Evolutionary conservation across 1,140 invertebrate genomes (phyloP), one percentile per base, ranked within the genome.

Genomic region (Metaphire vulgaris): DNA sequence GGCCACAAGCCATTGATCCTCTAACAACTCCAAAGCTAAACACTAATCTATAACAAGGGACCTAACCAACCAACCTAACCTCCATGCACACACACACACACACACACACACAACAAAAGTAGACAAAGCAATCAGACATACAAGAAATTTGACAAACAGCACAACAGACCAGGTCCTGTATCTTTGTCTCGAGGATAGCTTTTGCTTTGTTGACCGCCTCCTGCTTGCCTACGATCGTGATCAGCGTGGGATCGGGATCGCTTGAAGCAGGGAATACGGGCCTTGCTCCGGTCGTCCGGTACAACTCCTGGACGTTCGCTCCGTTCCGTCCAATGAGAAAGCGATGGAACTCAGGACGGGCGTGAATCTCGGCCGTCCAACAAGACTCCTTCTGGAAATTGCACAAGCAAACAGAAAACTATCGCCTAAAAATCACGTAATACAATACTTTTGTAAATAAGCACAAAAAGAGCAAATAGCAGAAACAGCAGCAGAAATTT

Each of bases 291-390:
- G 94, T 97, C 71, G 91, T 91, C 81, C 97, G 94, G 30, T 95
- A 89, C 80, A 97, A 93, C 87, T 94, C 95, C 79, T 92, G 94
- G 78, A 98, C 96, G 82, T 96, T 98, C 69, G 91, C 91, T 80
- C 96, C 96, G 84, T 91, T 93, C 85, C 95, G 93, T 76, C 96
- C 96, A 85, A 95, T 94, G 1, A 98, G 89, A 88, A 97, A 98
- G 84, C 92, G 93, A 85, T 98, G 96, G 84, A 96, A 94, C 85
- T 97, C 92, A 64, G 92, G 89, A 85, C 96, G 96, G 79, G 94
- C 94, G 78, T 90, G 90, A 21, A 93, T 89, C 83, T 94, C 92
- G 31, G 90, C 91, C 15, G 91, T 92, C 83, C 91, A 93, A 80
- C 92, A 92, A 0, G 92, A 91, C 31, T 92, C 87, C 86, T 96